Evolutionary conservation across 2,797 vertebrate species (phyloP).

Genomic region (Erethizon dorsatum): DNA sequence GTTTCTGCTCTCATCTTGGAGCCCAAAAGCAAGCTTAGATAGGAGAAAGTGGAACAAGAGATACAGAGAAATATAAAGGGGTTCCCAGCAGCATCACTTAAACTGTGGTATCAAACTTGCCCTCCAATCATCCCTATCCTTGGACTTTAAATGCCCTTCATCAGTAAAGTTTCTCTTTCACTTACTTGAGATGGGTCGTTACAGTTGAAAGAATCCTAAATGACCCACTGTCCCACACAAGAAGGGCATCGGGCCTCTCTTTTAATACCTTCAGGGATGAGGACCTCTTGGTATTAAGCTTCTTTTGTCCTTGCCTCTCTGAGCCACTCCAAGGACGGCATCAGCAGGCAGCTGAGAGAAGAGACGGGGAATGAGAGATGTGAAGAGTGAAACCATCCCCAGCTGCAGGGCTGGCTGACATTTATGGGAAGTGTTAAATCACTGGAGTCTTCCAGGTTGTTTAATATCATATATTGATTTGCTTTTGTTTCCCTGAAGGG

Average conservation of each 20-base stretch:
- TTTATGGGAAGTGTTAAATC: conserved; percentile 84
- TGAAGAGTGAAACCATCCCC: conserved; percentile 33
- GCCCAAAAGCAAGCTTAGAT: background rate
- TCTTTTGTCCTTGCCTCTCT: conserved; percentile 40
- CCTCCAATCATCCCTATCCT: background rate
- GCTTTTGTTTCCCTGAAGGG: conserved; percentile 83
- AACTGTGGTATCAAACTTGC: background rate
- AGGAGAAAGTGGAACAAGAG: background rate
- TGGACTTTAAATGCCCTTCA: background rate
- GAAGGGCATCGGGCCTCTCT: background rate
- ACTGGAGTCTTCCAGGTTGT: conserved; percentile 77
- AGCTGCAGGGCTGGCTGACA: conserved; percentile 77
- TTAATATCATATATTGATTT: conserved; percentile 89
- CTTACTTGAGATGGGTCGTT: background rate
- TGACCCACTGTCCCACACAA: background rate
- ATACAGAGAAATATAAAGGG: background rate
- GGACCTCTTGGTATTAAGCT: background rate
- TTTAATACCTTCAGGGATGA: background rate
- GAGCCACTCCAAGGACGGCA: conserved; percentile 9
- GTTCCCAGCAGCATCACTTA: background rate
- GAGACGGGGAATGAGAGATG: conserved; percentile 62
- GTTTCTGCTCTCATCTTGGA: conserved; percentile 35
- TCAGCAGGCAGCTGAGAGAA: conserved; percentile 11
- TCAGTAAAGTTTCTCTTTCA: conserved; percentile 16
- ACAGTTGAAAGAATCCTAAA: background rate